Evolutionary conservation across 2,797 vertebrate genomes (phyloP).

Genomic region (Falco biarmicus): DNA sequence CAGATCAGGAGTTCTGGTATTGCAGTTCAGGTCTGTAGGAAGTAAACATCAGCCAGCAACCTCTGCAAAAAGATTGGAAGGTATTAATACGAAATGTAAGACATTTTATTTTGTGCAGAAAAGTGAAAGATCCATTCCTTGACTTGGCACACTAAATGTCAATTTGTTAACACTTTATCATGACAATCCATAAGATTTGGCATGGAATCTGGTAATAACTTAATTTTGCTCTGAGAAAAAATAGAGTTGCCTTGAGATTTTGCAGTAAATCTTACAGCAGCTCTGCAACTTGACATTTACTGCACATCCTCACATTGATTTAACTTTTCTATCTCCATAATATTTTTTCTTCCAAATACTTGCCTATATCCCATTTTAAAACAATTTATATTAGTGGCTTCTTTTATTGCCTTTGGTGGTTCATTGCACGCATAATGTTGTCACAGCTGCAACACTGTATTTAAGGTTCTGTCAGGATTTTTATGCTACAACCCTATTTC

Average conservation of each 20-base stretch:
- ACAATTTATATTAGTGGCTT: conserved; percentile 52
- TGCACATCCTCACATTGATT: conserved; percentile 58
- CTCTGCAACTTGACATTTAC: conserved; percentile 61
- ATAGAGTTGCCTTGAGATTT: conserved; percentile 49
- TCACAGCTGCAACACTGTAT: conserved; percentile 33
- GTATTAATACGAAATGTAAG: neutral
- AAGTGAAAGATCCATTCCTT: neutral
- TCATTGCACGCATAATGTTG: conserved; percentile 49
- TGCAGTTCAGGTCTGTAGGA: neutral
- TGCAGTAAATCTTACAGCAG: conserved; percentile 57
- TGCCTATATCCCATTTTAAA: conserved; percentile 67
- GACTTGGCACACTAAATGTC: conserved; percentile 2
- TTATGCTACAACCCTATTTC: conserved; percentile 54
- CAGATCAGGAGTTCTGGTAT: neutral
- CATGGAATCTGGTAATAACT: conserved; percentile 63
- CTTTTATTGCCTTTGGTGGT: conserved; percentile 63
- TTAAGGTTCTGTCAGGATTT: conserved; percentile 53
- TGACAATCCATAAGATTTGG: conserved; percentile 37
- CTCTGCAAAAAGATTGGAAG: neutral
- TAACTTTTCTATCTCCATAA: conserved; percentile 45
- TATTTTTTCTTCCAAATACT: conserved; percentile 69
- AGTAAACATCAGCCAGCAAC: neutral
- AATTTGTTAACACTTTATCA: conserved; percentile 29
- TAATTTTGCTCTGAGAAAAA: conserved; percentile 66
- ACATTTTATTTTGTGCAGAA: neutral